Base-by-base conservation (phyloP, 2,797 vertebrate species). In the Sternotherus odoratus region DNA sequence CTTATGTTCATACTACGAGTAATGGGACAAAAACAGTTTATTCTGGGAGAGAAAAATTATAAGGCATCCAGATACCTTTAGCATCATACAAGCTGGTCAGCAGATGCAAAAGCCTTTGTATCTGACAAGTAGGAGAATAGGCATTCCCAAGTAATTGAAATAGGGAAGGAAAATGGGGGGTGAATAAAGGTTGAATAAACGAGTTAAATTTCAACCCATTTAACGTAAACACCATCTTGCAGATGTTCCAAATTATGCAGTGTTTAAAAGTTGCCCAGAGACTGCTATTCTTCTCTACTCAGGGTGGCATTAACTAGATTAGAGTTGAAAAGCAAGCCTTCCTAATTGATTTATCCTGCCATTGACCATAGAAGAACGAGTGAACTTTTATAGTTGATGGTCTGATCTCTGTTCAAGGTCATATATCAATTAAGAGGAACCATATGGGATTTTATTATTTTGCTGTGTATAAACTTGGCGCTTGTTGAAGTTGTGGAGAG, bases 301-400 rank as follows among this genome's bases (percentile, higher is more conserved):
- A 86, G 92, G 74, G 4, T 87, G 88, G 90, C 50, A 94, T 93
- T 96, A 97, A 96, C 92, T 88, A 89, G 82, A 96, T 97, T 96
- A 96, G 83, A 89, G 89, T 36, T 93, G 94, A 95, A 95, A 96
- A 95, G 93, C 92, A 96, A 96, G 93, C 85, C 87, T 95, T 92
- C 86, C 93, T 97, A 95, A 96, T 94, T 95, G 94, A 96, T 93
- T 97, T 96, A 95, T 91, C 93, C 12, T 3, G 77, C 6, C 94
- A 93, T 95, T 96, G 91, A 96, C 95, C 91, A 93, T 72, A 89
- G 86, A 87, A 92, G 89, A 95, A 88, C 84, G 94, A 85, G 93
- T 93, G 90, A 94, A 89, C 83, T 82, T 94, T 91, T 74, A 90
- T 51, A 91, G 79, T 50, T 87, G 90, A 91, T 83, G 15, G 0